phyloP scores from a whole-genome alignment of 2,888 invertebrate genomes.

The Mylabris sibirica region DNA sequence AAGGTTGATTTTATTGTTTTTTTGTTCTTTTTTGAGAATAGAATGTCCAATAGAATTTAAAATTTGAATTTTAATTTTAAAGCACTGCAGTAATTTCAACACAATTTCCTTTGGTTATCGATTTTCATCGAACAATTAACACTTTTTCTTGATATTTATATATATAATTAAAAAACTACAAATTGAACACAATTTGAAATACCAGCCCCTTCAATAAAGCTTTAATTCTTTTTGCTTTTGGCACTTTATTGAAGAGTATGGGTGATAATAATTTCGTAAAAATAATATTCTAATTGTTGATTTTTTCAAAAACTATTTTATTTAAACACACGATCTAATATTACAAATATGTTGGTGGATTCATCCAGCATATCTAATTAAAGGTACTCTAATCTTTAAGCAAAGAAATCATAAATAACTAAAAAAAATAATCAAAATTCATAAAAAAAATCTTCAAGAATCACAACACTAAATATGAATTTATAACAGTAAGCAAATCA shows the following conservation, averaged over 20 bases:
- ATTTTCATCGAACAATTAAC: neutral
- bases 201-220: neutral
- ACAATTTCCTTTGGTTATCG: neutral
- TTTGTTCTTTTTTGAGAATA: neutral
- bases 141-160: too few relatives aligned
- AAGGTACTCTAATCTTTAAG: constrained; percentile 24
- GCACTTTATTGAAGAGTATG: neutral
- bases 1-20: constrained; percentile 28
- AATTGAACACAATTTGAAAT: neutral
- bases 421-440: constrained; percentile 18
- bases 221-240: neutral
- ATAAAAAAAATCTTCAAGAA: constrained; percentile 4
- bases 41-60: constrained; percentile 26
- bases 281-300: neutral
- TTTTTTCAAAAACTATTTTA: constrained; percentile 36
- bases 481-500: constrained; percentile 15
- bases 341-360: constrained; percentile 34
- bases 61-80: neutral
- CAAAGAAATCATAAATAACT: too few relatives aligned
- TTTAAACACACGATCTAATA: constrained; percentile 37
- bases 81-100: constrained; percentile 21
- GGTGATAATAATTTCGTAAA: neutral
- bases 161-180: neutral
- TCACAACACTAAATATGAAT: constrained; percentile 19
- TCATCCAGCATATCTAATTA: constrained; percentile 31